phyloP scores from a whole-genome alignment of 1,140 invertebrate species.

The Zaprionus vittiger region DNA sequence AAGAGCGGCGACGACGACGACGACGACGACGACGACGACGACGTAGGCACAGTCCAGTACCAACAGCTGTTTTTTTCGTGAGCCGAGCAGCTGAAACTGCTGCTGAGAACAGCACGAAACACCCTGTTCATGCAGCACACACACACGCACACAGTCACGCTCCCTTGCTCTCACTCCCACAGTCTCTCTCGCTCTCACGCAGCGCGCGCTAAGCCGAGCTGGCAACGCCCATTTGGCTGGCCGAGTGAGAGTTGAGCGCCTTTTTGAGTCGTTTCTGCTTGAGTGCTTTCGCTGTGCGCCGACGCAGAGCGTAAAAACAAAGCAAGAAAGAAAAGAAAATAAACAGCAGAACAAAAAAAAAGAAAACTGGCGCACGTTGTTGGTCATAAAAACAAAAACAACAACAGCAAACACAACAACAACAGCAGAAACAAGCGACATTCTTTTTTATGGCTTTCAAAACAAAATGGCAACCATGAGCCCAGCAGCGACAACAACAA shows the following conservation, averaged over 20 bases:
- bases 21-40: not conserved
- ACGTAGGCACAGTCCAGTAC: not conserved
- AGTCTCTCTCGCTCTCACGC: not conserved
- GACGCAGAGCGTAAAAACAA: constrained; percentile 60
- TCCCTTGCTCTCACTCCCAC: not conserved
- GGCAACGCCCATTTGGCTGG: constrained; percentile 60
- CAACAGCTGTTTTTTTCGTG: constrained; percentile 69
- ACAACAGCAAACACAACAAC: constrained; percentile 35
- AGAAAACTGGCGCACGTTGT: constrained; percentile 50
- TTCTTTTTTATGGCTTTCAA: constrained; percentile 68
- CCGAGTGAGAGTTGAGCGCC: constrained; percentile 42
- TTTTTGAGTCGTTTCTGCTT: constrained; percentile 48
- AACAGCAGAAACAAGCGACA: constrained; percentile 50
- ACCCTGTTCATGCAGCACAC: constrained; percentile 3
- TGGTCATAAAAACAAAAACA: constrained; percentile 54
- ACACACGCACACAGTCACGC: constrained; percentile 4
- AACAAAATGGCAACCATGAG: constrained; percentile 80
- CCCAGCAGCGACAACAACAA: constrained; percentile 2
- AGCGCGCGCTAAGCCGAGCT: constrained; percentile 6
- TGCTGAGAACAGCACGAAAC: not conserved
- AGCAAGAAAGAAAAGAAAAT: constrained; percentile 22
- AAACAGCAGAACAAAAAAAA: constrained; percentile 28
- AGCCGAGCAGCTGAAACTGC: constrained; percentile 66
- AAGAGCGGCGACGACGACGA: constrained; percentile 15
- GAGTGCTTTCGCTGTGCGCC: constrained; percentile 54